Conservation (phyloP, 2,797 vertebrate genomes). For the Mus minutoides region DNA sequence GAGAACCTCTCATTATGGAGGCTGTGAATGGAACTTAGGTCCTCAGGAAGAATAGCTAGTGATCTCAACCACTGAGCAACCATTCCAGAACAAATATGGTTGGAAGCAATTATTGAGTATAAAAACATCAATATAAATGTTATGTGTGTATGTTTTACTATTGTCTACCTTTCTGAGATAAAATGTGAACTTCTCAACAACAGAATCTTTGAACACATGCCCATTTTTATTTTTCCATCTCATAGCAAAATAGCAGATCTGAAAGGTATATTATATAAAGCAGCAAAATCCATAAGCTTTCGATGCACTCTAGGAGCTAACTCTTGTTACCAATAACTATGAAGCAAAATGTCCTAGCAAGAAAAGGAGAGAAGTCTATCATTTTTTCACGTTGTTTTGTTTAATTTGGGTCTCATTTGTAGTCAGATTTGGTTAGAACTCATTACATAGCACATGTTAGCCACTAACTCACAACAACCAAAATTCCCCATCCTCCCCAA, state of each 20-base stretch:
- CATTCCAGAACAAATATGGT: not conserved
- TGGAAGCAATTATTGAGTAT: not conserved
- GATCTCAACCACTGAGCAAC: not conserved
- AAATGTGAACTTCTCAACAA: not conserved
- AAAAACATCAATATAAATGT: not conserved
- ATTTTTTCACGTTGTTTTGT: not conserved
- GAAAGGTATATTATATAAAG: not conserved
- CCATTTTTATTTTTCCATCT: not conserved
- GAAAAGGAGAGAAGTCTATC: not conserved
- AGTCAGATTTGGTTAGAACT: not conserved
- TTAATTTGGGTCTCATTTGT: not conserved
- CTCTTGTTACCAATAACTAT: not conserved
- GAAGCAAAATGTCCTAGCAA: not conserved
- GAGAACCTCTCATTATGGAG: not conserved
- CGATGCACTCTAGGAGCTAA: rapidly evolving
- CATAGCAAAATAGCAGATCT: not conserved
- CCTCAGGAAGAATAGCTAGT: not conserved
- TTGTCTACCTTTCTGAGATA: not conserved
- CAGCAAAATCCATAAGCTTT: not conserved
- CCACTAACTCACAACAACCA: not conserved
- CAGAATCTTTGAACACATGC: not conserved
- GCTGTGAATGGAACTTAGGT: not conserved
- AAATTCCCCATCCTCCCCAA: not conserved
- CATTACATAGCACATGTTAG: not conserved
- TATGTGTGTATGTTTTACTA: not conserved